Base-by-base conservation (phyloP, 1,140 invertebrate genomes). In the Drosophila dunni region DNA sequence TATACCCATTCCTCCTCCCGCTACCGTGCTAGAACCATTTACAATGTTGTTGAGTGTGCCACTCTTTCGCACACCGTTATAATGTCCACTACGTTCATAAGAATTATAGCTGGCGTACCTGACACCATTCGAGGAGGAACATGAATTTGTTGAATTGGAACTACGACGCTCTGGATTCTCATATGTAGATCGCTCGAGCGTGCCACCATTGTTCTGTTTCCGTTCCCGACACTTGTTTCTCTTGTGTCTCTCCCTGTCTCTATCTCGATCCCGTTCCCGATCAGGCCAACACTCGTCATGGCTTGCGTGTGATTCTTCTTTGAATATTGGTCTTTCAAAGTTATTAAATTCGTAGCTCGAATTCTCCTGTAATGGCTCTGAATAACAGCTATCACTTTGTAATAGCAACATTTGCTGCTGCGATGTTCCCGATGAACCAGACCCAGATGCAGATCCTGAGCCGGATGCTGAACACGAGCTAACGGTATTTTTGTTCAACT, bases 341-440 rank as follows among this genome's bases (percentile, higher is more conserved):
- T 91, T 92, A 54, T 90, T 91, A 29, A 92, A 92, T 65, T 92
- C 89, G 73, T 81, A 92, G 34, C 60, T 71, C 0, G 79, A 77
- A 24, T 79, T 78, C 13, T 81, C 70, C 53, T 91, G 77, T 24
- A 91, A 70, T 6, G 91, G 91, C 42, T 92, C 91, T 0, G 91
- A 92, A 66, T 92, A 92, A 38, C 90, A 92, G 57, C 76, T 85
- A 29, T 92, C 91, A 45, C 77, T 82, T 45, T 90, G 80, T 20
- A 91, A 17, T 8, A 91, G 42, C 51, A 88, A 20, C 67, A 91
- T 80, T 68, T 90, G 82, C 33, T 91, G 81, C 33, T 91, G 88
- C 0, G 78, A 81, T 7, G 77, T 64, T 1, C 68, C 82, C 3
- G 85, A 86, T 0, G 75, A 80, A 13, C 60, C 79, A 33, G 67